Percentiles rank a stretch among this genome's conserved stretches.
Evolutionary conservation across 2,888 invertebrate species (phyloP).

Genomic region (Barypeithes pellucidus): DNA sequence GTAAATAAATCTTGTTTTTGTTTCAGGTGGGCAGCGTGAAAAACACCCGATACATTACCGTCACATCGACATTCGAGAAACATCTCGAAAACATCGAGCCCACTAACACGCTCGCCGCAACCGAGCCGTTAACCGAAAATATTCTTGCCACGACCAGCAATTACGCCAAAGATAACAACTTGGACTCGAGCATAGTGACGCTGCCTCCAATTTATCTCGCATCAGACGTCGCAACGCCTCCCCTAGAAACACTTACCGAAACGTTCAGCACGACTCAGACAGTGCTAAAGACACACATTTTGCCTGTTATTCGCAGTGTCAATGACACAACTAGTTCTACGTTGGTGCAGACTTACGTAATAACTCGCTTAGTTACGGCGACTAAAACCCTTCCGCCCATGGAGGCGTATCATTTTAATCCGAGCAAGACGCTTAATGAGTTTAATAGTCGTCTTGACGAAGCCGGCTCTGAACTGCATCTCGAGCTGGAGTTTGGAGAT

Average conservation of each 20-base stretch:
- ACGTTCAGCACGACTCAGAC: conserved; percentile 93
- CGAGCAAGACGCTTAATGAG: conserved; percentile 89
- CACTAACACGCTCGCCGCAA: conserved; percentile 73
- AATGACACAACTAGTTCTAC: conserved; percentile 86
- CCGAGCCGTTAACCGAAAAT: conserved; percentile 90
- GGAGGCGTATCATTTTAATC: conserved; percentile 90
- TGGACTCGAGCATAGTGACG: conserved; percentile 88
- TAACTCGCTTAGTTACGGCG: conserved; percentile 81
- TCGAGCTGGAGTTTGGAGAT: conserved; percentile 90
- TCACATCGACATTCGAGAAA: conserved; percentile 90
- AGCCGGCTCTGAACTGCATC: conserved; percentile 89
- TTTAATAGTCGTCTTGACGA: conserved; percentile 91
- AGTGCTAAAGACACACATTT: conserved; percentile 89
- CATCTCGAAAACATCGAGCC: conserved; percentile 76
- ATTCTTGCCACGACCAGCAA: conserved; percentile 85
- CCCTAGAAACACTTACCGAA: conserved; percentile 90
- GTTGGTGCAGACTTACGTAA: conserved; percentile 89
- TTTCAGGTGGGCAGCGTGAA: conserved; percentile 88
- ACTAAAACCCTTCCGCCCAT: conserved; percentile 92
- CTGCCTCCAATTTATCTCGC: conserved; percentile 85
- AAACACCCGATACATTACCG: conserved; percentile 90
- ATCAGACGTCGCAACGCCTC: conserved; percentile 87
- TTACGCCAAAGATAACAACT: conserved; percentile 79
- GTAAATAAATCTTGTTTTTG: conserved; percentile 1
- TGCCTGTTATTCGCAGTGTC: conserved; percentile 85